These are phyloP conservation scores for Xenopus borealis DNA, from an alignment of 2,113 vertebrate genomes.

Conservation along the genomic window DNA sequence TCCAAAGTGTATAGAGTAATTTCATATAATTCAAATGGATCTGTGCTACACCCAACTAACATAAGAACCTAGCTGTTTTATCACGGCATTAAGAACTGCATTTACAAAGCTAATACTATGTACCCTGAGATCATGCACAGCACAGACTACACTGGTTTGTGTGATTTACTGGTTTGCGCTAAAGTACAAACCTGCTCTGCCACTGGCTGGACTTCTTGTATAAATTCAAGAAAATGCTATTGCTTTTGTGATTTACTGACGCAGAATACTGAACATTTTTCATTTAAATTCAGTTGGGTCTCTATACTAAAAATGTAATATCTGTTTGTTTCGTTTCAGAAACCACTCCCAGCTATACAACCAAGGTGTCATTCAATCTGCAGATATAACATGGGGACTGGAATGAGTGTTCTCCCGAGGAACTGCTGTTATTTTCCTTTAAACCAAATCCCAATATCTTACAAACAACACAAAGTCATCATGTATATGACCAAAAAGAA, in stretches of 20 bases:
- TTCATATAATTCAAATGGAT: no score
- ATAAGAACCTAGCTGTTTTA: no score
- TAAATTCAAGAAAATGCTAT: background rate
- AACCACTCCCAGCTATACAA: conserved; percentile 78
- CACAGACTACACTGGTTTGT: background rate
- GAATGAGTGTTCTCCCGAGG: conserved; percentile 19
- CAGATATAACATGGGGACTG: conserved; percentile 63
- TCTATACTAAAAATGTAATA: background rate
- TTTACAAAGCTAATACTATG: no score
- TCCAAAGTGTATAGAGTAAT: no score
- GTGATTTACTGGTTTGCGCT: background rate
- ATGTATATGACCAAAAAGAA: no score
- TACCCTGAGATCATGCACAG: no score
- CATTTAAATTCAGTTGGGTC: background rate
- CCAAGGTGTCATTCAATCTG: conserved; percentile 85
- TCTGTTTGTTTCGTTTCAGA: conserved; percentile 65
- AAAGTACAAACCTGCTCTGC: no score
- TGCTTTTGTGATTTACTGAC: no score
- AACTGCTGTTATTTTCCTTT: conserved; percentile 3
- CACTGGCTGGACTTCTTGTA: background rate
- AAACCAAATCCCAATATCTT: background rate
- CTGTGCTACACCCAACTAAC: no score
- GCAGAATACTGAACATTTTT: no score
- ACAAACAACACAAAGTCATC: no score
- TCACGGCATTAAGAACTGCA: no score